Evolutionary conservation across 2,797 vertebrate genomes (phyloP).

Genomic region (Gallinago stenura): DNA sequence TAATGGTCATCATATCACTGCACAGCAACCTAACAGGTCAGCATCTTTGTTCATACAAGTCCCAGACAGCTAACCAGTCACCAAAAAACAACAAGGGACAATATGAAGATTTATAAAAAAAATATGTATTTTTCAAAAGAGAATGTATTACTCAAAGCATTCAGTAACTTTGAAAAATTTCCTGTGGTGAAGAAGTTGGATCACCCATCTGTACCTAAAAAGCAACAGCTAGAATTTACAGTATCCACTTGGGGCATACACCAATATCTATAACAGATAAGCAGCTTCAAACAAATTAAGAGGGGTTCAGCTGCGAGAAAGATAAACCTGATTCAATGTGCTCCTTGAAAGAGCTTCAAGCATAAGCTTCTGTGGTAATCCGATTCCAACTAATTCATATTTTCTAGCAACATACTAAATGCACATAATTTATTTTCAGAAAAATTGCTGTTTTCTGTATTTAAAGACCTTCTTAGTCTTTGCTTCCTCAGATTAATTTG

Average conservation of each 20-base stretch:
- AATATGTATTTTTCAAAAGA: background rate
- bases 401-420: background rate
- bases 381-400: background rate
- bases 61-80: background rate
- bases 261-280: background rate
- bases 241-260: background rate
- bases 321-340: background rate
- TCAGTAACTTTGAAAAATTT: background rate
- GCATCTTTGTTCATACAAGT: background rate
- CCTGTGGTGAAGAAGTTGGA: background rate
- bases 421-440: background rate
- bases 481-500: background rate
- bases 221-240: background rate
- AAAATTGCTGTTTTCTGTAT: constrained; percentile 19
- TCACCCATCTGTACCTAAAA: background rate
- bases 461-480: background rate
- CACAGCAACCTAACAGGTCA: background rate
- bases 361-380: background rate
- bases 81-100: background rate
- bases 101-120: background rate
- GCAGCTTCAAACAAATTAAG: background rate
- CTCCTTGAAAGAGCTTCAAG: background rate
- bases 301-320: background rate
- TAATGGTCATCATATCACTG: background rate
- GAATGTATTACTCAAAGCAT: background rate